Evolutionary conservation across 2,113 vertebrate species (phyloP).

Genomic region (Addax nasomaculatus): DNA sequence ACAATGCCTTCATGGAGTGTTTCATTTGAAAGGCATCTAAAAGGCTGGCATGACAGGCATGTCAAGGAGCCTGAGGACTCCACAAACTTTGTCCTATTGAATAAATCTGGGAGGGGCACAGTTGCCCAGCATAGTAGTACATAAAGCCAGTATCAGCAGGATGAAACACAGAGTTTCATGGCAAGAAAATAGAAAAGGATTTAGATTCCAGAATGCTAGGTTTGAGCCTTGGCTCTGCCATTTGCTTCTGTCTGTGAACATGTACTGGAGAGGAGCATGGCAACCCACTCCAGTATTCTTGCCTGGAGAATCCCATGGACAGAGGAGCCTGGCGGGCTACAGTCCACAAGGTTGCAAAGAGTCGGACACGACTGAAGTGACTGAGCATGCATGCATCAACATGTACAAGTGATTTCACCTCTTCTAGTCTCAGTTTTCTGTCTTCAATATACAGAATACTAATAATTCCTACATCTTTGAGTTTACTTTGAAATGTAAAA

Average conservation of each 20-base stretch:
- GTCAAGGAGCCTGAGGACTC: not conserved
- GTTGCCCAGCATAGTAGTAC: too few species aligned
- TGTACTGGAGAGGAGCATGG: not conserved
- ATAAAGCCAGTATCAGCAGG: not conserved
- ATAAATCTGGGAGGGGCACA: not conserved
- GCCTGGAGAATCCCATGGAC: not conserved
- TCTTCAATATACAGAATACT: not conserved
- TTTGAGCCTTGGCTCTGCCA: not conserved
- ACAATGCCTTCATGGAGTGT: not conserved
- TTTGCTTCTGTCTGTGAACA: not conserved
- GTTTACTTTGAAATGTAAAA: constrained; percentile 22
- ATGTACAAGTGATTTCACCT: not conserved
- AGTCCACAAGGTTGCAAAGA: not conserved
- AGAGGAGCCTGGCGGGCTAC: not conserved
- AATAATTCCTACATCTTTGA: not conserved
- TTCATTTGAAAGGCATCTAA: not conserved
- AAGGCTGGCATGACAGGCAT: not conserved
- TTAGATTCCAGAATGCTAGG: not conserved
- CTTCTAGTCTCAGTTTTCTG: not conserved
- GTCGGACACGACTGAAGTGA: rapidly evolving
- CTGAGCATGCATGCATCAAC: not conserved
- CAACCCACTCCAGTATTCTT: not conserved
- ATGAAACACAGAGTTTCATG: not conserved
- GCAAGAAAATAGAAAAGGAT: not conserved
- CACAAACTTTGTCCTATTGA: not conserved